These are phyloP conservation scores for Corythornis madagascariensis DNA, from an alignment of 2,113 vertebrate genomes.

Conservation along the genomic window DNA sequence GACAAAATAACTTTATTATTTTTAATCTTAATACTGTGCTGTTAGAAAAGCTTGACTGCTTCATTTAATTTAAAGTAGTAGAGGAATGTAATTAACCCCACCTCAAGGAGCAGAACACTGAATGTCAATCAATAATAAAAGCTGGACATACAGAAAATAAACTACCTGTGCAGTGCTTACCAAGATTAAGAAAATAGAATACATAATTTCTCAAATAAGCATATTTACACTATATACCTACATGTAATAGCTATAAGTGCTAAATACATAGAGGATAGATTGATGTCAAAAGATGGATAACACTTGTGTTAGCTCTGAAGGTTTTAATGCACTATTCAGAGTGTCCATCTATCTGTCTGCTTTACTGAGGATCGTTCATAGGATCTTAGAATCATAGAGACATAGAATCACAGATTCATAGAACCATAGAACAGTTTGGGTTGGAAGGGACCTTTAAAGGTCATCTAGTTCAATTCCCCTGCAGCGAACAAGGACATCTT, in stretches of 20 bases:
- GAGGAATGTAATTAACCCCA: neutral
- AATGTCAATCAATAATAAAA: neutral
- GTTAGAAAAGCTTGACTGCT: neutral
- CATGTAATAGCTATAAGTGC: neutral
- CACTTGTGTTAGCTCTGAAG: neutral
- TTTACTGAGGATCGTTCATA: neutral
- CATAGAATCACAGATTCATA: neutral
- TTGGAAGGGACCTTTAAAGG: neutral
- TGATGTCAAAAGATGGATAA: neutral
- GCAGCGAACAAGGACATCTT: neutral
- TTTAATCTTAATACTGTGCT: neutral
- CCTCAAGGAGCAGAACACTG: neutral
- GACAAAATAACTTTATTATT: neutral
- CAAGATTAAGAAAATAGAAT: neutral
- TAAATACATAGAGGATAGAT: neutral
- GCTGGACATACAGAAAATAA: neutral
- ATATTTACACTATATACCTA: neutral
- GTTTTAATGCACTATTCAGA: neutral
- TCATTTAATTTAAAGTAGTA: neutral
- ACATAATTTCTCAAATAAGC: neutral
- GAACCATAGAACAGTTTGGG: neutral
- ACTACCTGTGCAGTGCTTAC: neutral
- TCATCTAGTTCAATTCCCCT: neutral
- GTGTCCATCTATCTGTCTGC: neutral
- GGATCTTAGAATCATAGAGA: neutral